Percentiles rank a stretch among this genome's conserved stretches.
Conservation (phyloP, 2,888 invertebrate species). For the Balanococcus diminutus region DNA sequence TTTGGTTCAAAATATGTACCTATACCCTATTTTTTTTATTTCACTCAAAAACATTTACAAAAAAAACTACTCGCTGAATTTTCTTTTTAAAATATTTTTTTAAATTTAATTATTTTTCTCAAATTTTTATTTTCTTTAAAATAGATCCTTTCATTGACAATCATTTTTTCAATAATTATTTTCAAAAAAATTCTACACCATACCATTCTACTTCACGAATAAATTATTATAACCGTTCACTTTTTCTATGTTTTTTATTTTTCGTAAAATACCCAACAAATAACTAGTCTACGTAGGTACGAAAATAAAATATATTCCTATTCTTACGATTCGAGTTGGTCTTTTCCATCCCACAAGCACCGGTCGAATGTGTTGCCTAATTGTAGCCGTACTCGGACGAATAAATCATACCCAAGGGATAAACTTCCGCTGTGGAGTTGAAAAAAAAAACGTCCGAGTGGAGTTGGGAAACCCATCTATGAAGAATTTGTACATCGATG, state of each 20-base stretch:
- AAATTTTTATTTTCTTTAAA: too few relatives aligned
- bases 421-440: background rate
- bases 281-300: background rate
- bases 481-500: background rate
- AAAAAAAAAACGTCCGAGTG: background rate
- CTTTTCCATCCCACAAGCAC: background rate
- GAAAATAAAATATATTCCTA: too few relatives aligned
- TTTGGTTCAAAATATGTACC: too few relatives aligned
- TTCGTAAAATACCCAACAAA: background rate
- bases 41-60: too few relatives aligned
- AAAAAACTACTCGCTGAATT: too few relatives aligned
- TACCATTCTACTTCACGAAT: background rate
- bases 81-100: too few relatives aligned
- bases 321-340: background rate
- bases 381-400: background rate
- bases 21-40: too few relatives aligned
- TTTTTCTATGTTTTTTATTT: background rate
- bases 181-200: background rate
- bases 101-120: too few relatives aligned
- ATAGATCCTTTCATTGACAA: too few relatives aligned
- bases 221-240: background rate
- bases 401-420: background rate
- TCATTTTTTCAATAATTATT: background rate
- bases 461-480: background rate
- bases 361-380: slow-evolving; percentile 23